Percentiles rank a stretch among this genome's conserved stretches.
Evolutionary conservation across 2,797 vertebrate genomes (phyloP).

Genomic region (Sternarchorhynchus goeldii): DNA sequence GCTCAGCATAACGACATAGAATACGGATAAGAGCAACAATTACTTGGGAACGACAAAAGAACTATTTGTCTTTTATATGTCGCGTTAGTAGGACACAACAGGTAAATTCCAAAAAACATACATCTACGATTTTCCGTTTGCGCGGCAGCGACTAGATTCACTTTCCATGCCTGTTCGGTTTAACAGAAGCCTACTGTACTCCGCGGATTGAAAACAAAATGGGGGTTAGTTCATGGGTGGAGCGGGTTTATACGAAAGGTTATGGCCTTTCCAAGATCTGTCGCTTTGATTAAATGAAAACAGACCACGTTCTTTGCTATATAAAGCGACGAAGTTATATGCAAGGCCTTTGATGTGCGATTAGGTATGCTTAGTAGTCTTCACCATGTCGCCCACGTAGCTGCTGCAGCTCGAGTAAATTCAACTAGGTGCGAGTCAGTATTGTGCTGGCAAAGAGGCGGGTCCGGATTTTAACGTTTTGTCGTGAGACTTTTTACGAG

Average conservation of each 20-base stretch:
- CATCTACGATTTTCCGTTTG: neutral
- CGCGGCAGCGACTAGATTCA: slow-evolving; percentile 2
- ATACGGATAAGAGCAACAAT: slow-evolving; percentile 60
- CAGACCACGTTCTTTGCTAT: slow-evolving; percentile 9
- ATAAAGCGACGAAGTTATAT: slow-evolving; percentile 29
- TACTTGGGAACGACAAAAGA: slow-evolving; percentile 55
- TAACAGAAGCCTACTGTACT: slow-evolving; percentile 51
- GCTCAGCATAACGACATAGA: slow-evolving; percentile 65
- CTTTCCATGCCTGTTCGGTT: slow-evolving; percentile 11
- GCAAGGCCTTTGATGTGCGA: slow-evolving; percentile 41
- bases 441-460: neutral
- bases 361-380: slow-evolving; percentile 38
- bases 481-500: slow-evolving; percentile 18
- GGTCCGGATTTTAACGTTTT: slow-evolving; percentile 5
- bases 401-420: slow-evolving; percentile 38
- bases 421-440: slow-evolving; percentile 16
- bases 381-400: slow-evolving; percentile 53
- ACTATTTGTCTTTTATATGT: slow-evolving; percentile 55
- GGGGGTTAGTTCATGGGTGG: slow-evolving; percentile 57
- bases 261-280: slow-evolving; percentile 40
- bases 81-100: slow-evolving; percentile 60
- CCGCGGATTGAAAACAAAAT: slow-evolving; percentile 59
- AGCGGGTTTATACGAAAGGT: slow-evolving; percentile 51
- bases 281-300: slow-evolving; percentile 24
- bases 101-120: slow-evolving; percentile 49